phyloP scores from a whole-genome alignment of 1,140 invertebrate species.

The Brachystomella parvula region DNA sequence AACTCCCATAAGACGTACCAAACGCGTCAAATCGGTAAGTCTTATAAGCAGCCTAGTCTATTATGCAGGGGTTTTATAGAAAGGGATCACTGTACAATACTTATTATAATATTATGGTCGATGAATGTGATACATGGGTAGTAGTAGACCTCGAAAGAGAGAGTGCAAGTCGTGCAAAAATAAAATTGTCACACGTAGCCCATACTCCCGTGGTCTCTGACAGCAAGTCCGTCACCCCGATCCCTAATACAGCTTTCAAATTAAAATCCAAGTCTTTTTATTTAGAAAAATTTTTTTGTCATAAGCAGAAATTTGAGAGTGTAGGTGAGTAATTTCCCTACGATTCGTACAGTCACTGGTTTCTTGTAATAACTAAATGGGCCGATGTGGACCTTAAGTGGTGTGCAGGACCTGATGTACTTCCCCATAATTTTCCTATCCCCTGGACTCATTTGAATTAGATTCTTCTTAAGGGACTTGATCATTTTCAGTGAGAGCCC shows the following conservation, averaged over 20 bases:
- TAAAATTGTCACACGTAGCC: too few species aligned
- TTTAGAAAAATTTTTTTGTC: constrained; percentile 1
- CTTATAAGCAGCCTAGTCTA: too few species aligned
- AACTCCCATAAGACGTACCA: too few species aligned
- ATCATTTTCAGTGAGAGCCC: not conserved
- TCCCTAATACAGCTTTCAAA: not conserved
- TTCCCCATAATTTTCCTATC: not conserved
- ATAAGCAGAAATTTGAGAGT: not conserved
- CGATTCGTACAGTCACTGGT: not conserved
- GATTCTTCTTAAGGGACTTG: not conserved
- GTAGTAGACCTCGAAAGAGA: too few species aligned
- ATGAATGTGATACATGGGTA: too few species aligned
- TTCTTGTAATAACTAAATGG: not conserved
- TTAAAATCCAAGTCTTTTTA: not conserved
- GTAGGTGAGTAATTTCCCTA: not conserved
- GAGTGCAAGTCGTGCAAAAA: too few species aligned
- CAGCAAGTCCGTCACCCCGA: too few species aligned
- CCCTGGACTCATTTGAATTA: not conserved
- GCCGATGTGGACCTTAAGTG: not conserved
- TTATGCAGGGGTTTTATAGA: too few species aligned
- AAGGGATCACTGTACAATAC: too few species aligned
- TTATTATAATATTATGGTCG: too few species aligned
- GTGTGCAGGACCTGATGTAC: not conserved
- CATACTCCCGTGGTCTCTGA: too few species aligned
- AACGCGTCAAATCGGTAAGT: too few species aligned